These are phyloP conservation scores for Stomorhina lunata DNA, from an alignment of 2,888 invertebrate genomes.

Conservation along the genomic window DNA sequence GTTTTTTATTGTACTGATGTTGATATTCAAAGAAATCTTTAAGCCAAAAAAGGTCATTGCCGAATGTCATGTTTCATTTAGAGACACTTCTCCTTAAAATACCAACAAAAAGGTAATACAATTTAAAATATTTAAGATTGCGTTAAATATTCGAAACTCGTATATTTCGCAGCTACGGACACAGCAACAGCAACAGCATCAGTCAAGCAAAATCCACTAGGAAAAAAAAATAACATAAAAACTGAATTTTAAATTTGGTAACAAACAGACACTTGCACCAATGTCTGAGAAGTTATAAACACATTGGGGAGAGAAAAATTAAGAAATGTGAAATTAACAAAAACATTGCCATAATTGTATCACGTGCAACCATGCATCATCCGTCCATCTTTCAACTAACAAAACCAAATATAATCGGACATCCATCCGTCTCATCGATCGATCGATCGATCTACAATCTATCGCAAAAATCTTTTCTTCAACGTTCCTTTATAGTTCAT, in stretches of 20 bases:
- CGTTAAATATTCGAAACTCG: constrained; percentile 72
- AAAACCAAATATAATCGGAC: constrained; percentile 36
- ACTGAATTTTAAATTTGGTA: constrained; percentile 49
- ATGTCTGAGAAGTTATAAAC: neutral
- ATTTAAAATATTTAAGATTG: constrained; percentile 62
- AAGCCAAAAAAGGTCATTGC: constrained; percentile 24
- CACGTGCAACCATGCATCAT: constrained; percentile 72
- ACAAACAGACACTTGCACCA: constrained; percentile 24
- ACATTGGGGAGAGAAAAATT: constrained; percentile 53
- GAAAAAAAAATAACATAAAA: constrained; percentile 12
- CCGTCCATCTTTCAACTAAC: constrained; percentile 36
- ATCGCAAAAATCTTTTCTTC: constrained; percentile 36
- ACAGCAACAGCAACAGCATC: constrained; percentile 1
- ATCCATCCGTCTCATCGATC: constrained; percentile 45
- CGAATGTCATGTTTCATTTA: constrained; percentile 30
- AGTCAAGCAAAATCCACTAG: neutral
- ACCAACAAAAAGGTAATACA: constrained; percentile 14
- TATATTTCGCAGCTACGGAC: constrained; percentile 71
- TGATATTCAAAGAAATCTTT: neutral
- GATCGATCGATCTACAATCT: constrained; percentile 19
- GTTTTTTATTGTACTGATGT: neutral
- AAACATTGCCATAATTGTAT: constrained; percentile 78
- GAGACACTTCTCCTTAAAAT: constrained; percentile 10
- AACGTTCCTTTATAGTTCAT: constrained; percentile 72
- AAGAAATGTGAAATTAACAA: constrained; percentile 73